Percentiles rank a stretch among this genome's conserved stretches.
phyloP scores from a whole-genome alignment of 2,797 vertebrate species.

The Thripadectes ignobilis region DNA sequence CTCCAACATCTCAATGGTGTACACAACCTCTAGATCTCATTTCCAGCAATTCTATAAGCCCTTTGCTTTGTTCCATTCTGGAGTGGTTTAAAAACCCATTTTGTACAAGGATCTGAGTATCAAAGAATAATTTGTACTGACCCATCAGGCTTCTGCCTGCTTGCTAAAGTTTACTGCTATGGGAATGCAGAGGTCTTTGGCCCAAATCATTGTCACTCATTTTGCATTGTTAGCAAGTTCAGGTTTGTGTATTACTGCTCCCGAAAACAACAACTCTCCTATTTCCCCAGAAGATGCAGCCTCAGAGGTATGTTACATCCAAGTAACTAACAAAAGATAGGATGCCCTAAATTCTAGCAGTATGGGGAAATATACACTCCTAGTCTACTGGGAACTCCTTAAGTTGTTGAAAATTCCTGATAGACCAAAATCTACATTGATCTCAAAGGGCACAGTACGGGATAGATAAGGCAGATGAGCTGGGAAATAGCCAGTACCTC shows the following conservation, averaged over 20 bases:
- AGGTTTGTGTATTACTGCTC: background rate
- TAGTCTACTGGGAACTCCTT: background rate
- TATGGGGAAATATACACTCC: background rate
- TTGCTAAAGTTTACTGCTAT: background rate
- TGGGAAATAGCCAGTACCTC: background rate
- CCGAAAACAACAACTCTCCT: background rate
- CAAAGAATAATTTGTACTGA: background rate
- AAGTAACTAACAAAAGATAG: background rate
- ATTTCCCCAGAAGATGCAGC: too few species aligned
- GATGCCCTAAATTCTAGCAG: background rate
- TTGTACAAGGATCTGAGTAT: background rate
- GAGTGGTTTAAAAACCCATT: background rate
- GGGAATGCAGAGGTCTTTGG: background rate
- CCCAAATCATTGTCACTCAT: background rate
- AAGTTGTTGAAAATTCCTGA: background rate
- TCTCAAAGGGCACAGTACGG: background rate
- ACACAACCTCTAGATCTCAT: background rate
- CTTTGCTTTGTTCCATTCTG: background rate
- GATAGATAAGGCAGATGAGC: background rate
- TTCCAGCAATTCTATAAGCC: background rate
- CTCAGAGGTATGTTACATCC: background rate
- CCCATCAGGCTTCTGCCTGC: background rate
- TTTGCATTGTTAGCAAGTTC: background rate
- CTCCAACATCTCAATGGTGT: too few species aligned
- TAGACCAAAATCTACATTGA: background rate